Base-by-base conservation (phyloP, 2,797 vertebrate species). In the Enteromius thamalakanensis region DNA sequence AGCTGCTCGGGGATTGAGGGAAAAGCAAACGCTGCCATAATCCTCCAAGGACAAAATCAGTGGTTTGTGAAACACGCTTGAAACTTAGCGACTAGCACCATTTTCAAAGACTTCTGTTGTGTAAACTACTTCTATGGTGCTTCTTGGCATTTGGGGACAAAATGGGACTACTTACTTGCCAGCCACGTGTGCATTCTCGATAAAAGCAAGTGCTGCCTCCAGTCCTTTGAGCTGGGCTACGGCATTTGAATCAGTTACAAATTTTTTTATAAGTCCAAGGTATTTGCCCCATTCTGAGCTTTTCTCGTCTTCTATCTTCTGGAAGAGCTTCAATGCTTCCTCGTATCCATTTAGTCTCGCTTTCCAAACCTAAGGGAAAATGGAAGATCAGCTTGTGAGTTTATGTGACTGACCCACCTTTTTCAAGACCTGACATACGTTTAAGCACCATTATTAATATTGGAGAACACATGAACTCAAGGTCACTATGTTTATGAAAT, bases 251-350 rank as follows among this genome's bases (percentile, higher is more conserved):
- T 99, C 98, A 0, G 96, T 99, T 83, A 99, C 98, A 93, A 99
- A 98, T 90, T 95, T 99, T 93, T 97, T 99, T 47, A 99, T 93
- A 82, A 99, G 92, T 64, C 97, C 97, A 89, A 99, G 95, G 88
- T 96, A 99, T 89, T 98, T 99, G 70, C 96, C 95, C 97, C 98
- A 99, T 90, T 99, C 97, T 0, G 97, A 96, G 89, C 96, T 99
- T 92, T 98, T 99, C 91, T 99, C 98, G 79, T 99, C 98, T 21
- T 91, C 92, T 88, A 98, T 97, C 90, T 94, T 96, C 91, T 98
- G 95, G 91, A 98, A 99, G 77, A 99, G 92, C 88, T 99, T 99
- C 85, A 97, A 87, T 8, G 97, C 97, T 90, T 99, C 98, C 93
- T 99, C 98, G 86, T 99, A 99, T 34, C 98, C 97, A 87, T 94